Evolutionary conservation across 1,140 invertebrate genomes (phyloP), one percentile per base, ranked within the genome.

Genomic region (Colletes latitarsis): DNA sequence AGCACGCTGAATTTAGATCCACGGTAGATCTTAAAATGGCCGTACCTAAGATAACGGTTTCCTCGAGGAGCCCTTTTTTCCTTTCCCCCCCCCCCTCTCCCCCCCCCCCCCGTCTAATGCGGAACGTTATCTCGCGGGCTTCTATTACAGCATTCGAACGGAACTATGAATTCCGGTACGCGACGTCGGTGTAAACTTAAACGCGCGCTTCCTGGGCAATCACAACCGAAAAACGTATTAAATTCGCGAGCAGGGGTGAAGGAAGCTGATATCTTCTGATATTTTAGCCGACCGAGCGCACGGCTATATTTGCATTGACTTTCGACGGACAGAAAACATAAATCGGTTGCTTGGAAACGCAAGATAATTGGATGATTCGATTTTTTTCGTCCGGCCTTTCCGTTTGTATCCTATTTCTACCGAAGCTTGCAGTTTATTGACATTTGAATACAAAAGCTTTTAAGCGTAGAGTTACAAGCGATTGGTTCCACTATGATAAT

Each of bases 11-110:
- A 71, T 77, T 71, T 77, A 77, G 67, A 77, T 77, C 66, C 66
- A 19, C 41, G 19, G 43, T 41, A 55, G 66, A 82, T 82, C 68
- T 77, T 66, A 64, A 66, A 82, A 77, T 77, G 68, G 60, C 77
- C 21, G 57, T 62, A 73, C 17, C 77, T 68, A 74, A 80, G 81
- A 80, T 80, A 82, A 82, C 77, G 69, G 63, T 80, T 74, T 82
- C 55, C 81, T 80, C 43, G 30, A 57, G 43, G 15, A 67, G 41
- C 74, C 71, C 67, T 77, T 57, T 70, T 77, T 53, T 57, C 17
- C n/a, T n/a, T n/a, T n/a, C n/a, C n/a, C n/a, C n/a, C n/a, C n/a
- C n/a, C n/a, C n/a, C n/a, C n/a, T n/a, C n/a, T n/a, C n/a, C n/a
- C n/a, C n/a, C n/a, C n/a, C 53, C 41, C 60, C 30, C 30, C 43